Evolutionary conservation across 2,888 invertebrate genomes (phyloP).

Genomic region (Germaria angustata): DNA sequence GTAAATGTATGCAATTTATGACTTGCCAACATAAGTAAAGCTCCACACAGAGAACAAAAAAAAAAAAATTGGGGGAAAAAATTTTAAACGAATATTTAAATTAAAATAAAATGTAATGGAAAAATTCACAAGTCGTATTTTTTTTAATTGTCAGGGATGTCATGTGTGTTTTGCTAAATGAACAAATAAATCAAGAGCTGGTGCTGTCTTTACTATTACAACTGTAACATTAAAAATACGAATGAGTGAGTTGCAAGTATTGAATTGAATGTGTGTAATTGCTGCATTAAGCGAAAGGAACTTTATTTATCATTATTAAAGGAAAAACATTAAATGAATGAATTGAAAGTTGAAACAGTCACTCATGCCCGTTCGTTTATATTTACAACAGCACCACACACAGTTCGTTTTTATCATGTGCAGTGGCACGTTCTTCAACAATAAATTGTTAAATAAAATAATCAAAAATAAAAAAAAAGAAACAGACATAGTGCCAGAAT

Average conservation of each 20-base stretch:
- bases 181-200: slow-evolving; percentile 59
- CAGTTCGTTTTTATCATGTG: slow-evolving; percentile 17
- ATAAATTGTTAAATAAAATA: slow-evolving; percentile 49
- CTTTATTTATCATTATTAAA: slow-evolving; percentile 48
- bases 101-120: slow-evolving; percentile 56
- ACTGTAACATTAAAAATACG: slow-evolving; percentile 10
- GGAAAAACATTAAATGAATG: slow-evolving; percentile 13
- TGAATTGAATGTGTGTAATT: slow-evolving; percentile 1
- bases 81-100: slow-evolving; percentile 47
- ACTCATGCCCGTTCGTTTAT: neutral
- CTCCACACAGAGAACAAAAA: too few relatives aligned
- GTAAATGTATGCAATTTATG: slow-evolving; percentile 53
- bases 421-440: slow-evolving; percentile 55
- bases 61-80: slow-evolving; percentile 1
- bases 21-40: slow-evolving; percentile 55
- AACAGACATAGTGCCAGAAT: neutral
- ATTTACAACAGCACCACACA: neutral
- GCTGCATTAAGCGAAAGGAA: slow-evolving; percentile 35
- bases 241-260: neutral
- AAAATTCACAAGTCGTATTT: slow-evolving; percentile 40
- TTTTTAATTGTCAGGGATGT: slow-evolving; percentile 16
- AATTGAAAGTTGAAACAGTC: neutral
- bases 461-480: neutral
- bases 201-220: neutral
- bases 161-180: slow-evolving; percentile 40